Base-by-base conservation (phyloP, 2,113 vertebrate species). In the Psammodynastes pulverulentus region DNA sequence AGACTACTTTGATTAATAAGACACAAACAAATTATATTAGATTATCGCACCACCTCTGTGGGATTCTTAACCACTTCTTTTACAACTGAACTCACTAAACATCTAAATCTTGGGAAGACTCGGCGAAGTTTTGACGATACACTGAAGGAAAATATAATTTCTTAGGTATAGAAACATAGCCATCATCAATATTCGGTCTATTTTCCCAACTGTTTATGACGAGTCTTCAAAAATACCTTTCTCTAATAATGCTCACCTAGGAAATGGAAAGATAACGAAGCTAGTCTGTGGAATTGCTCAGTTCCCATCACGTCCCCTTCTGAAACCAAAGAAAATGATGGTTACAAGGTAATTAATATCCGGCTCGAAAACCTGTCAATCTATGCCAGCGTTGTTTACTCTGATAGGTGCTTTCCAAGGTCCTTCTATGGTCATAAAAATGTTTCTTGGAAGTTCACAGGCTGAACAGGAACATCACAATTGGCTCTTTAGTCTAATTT, bases 1-100 rank as follows among this genome's bases (percentile, higher is more conserved):
- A 92, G 29, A 93, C 87, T n/a, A 87, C 62, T 91, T 93, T 86
- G 91, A 94, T 94, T 92, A 91, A 95, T 87, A 92, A 90, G 21
- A 91, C 93, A 87, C 92, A 92, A 95, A 91, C 51, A 93, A 95
- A 72, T 67, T 94, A 39, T 7, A 54, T 86, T 45, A 67, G 53
- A 54, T 49, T 86, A 94, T 90, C 46, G 86, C 87, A 49, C 86
- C 94, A 89, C 87, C 52, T 54, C 24, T 0, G 52, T 45, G 17
- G 48, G 85, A 19, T 89, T 17, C 84, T 67, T 92, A 34, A 90
- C 86, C 94, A n/a, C 88, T 89, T 86, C 87, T 86, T 46, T 23
- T 8, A 52, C 86, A 94, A 94, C 88, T 84, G 92, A 91, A 84
- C 79, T 49, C 91, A 92, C 90, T 93, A n/a, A 52, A 79, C 79